phyloP scores from a whole-genome alignment of 2,797 vertebrate species.

The Poeciliopsis turneri region DNA sequence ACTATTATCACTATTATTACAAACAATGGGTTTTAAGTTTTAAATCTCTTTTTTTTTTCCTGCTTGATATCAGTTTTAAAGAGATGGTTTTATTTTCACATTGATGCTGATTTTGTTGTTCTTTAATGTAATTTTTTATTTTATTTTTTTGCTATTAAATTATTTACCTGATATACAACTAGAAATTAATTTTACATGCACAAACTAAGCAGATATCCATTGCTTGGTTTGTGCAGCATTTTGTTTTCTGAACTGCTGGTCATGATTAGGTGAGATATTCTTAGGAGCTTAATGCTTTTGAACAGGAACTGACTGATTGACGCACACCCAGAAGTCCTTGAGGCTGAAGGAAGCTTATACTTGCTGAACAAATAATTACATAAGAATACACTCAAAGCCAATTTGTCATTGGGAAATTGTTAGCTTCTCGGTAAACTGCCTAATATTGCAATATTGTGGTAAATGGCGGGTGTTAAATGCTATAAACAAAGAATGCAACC shows the following conservation, averaged over 20 bases:
- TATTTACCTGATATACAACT: not conserved
- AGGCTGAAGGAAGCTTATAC: not conserved
- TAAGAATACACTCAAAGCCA: not conserved
- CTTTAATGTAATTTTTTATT: not conserved
- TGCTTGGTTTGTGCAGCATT: not conserved
- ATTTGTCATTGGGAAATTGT: no score
- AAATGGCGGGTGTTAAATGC: not conserved
- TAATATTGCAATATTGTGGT: not conserved
- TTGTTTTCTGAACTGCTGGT: not conserved
- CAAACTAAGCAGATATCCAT: not conserved
- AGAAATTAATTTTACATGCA: not conserved
- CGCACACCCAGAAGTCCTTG: not conserved
- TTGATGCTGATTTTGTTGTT: not conserved
- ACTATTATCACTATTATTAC: not conserved
- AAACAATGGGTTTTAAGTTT: not conserved
- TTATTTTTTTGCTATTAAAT: not conserved
- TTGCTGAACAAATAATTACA: not conserved
- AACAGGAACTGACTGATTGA: slow-evolving; percentile 4
- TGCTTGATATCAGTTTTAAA: not conserved
- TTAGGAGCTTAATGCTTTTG: slow-evolving; percentile 15
- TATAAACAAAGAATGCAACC: not conserved
- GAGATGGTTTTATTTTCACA: not conserved
- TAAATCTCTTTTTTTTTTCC: not conserved
- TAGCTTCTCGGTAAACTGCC: not conserved
- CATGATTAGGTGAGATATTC: slow-evolving; percentile 10